These are phyloP conservation scores for Hoplostethus mediterraneus DNA, from an alignment of 2,797 vertebrate genomes.

Conservation along the genomic window DNA sequence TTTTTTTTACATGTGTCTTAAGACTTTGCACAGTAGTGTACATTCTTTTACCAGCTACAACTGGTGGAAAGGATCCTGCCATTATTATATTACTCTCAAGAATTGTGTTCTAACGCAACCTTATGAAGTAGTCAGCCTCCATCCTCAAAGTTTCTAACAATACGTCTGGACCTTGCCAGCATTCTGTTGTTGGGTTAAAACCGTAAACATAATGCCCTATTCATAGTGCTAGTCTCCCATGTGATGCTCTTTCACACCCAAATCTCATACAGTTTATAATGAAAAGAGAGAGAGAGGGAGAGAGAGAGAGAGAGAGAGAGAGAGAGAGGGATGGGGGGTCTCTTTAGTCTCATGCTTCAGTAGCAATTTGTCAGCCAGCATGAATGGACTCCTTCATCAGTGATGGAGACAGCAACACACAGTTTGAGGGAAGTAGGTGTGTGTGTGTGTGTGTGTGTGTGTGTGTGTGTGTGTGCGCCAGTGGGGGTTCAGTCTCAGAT, in stretches of 20 bases:
- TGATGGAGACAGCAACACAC: conserved; percentile 57
- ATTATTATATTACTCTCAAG: neutral
- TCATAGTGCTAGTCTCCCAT: conserved; percentile 42
- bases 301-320: neutral
- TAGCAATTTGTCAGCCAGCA: conserved; percentile 81
- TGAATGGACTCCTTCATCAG: conserved; percentile 78
- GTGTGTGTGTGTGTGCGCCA: conserved; percentile 41
- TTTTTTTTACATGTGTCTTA: too few relatives aligned
- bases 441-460: conserved; percentile 24
- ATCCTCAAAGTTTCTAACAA: neutral
- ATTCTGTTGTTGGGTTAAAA: neutral
- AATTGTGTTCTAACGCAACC: neutral
- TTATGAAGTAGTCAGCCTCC: neutral
- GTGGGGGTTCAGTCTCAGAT: conserved; percentile 62
- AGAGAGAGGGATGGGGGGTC: conserved; percentile 59
- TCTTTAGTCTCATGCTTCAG: conserved; percentile 85
- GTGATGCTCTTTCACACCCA: conserved; percentile 68
- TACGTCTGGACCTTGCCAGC: neutral
- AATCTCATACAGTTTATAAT: conserved; percentile 64
- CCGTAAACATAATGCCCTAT: conserved; percentile 59
- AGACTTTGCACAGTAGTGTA: too few relatives aligned
- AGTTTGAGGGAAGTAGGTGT: conserved; percentile 29
- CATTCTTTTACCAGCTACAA: too few relatives aligned
- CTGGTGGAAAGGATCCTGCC: neutral
- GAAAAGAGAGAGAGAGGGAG: neutral